phyloP scores from a whole-genome alignment of 1,140 invertebrate genomes.

The Drosophila novamexicana region DNA sequence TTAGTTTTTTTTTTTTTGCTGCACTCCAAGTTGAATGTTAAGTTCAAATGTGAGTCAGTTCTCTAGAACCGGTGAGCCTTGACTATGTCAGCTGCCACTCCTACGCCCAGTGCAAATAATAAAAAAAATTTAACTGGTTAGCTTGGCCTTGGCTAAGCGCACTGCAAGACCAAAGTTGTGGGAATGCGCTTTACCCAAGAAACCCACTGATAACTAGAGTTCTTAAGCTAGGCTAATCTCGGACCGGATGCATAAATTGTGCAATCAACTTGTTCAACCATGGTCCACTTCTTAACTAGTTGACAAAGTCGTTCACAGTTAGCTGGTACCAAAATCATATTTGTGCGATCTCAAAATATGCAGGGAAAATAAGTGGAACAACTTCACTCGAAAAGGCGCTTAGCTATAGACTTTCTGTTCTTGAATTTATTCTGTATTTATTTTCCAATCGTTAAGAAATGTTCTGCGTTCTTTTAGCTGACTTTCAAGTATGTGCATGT shows the following conservation, averaged over 20 bases:
- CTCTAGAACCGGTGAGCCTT: conserved; percentile 63
- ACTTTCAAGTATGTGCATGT: too few relatives aligned
- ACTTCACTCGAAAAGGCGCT: too few relatives aligned
- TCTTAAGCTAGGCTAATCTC: conserved; percentile 18
- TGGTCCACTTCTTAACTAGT: background rate
- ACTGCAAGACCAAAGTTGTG: conserved; percentile 7
- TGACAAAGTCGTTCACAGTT: background rate
- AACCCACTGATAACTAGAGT: background rate
- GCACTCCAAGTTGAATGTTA: conserved; percentile 57
- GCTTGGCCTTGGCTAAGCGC: conserved; percentile 18
- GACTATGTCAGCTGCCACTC: conserved; percentile 49
- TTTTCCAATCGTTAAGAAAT: too few relatives aligned
- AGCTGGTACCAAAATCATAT: background rate
- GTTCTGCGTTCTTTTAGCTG: too few relatives aligned
- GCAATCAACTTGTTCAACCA: conserved; percentile 20
- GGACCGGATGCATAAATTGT: conserved; percentile 32
- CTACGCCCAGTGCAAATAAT: conserved; percentile 41
- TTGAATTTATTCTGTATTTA: too few relatives aligned
- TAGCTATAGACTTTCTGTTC: too few relatives aligned
- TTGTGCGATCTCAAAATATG: background rate
- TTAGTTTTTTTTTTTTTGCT: background rate
- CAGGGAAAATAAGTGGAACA: too few relatives aligned
- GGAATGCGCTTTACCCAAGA: background rate
- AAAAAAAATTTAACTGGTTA: conserved; percentile 35
- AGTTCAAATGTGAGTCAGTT: conserved; percentile 66